Evolutionary conservation across 2,113 vertebrate species (phyloP).

Genomic region (Glaucidium brasilianum): DNA sequence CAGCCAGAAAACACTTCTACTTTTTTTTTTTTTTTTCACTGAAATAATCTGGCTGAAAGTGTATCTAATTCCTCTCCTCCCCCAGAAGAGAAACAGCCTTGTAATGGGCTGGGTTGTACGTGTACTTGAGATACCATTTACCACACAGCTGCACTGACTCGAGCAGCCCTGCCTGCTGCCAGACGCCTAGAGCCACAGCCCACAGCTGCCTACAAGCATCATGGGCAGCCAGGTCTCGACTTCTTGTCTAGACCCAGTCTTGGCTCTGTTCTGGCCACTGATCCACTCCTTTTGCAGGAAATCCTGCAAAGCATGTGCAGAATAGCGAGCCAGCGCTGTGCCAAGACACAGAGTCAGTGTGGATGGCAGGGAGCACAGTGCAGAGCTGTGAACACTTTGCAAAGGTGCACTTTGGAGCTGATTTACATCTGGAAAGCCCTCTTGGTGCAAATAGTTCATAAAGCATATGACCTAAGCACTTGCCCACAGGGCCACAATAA

Average conservation of each 20-base stretch:
- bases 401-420: not conserved
- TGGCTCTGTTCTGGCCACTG: not conserved
- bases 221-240: not conserved
- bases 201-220: slow-evolving; percentile 50
- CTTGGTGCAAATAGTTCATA: slow-evolving; percentile 70
- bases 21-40: slow-evolving; percentile 66
- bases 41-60: slow-evolving; percentile 70
- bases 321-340: not conserved
- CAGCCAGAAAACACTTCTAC: slow-evolving; percentile 74
- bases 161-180: not conserved
- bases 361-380: accelerated
- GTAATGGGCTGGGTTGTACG: slow-evolving; percentile 31
- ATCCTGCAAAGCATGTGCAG: not conserved
- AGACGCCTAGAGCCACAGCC: not conserved
- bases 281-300: slow-evolving; percentile 29
- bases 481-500: slow-evolving; percentile 77
- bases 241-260: not conserved
- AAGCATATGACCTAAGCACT: slow-evolving; percentile 72
- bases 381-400: not conserved
- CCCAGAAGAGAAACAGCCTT: slow-evolving; percentile 68
- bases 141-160: slow-evolving; percentile 57
- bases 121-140: slow-evolving; percentile 39
- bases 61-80: slow-evolving; percentile 60
- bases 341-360: not conserved
- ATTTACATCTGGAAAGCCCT: slow-evolving; percentile 62